phyloP scores from a whole-genome alignment of 2,888 invertebrate species.

The Andrena minutula region DNA sequence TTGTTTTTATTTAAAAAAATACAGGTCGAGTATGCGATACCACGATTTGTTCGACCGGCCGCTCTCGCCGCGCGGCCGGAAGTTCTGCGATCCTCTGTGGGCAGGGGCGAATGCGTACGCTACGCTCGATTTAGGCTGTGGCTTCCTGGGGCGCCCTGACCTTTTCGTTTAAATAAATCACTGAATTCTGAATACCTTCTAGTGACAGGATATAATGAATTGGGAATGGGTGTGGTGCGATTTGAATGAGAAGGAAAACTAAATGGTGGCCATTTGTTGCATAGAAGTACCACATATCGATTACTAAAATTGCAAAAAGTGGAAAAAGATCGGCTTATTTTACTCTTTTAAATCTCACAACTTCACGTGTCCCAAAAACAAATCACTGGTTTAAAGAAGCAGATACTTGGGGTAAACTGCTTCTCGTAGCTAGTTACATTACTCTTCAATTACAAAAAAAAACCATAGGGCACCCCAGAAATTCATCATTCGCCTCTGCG shows the following conservation, averaged over 20 bases:
- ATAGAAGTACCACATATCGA: no score
- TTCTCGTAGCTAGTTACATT: constrained; percentile 17
- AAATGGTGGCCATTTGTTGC: no score
- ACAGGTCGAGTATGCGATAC: constrained; percentile 51
- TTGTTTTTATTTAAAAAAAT: constrained; percentile 54
- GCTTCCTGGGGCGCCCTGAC: neutral
- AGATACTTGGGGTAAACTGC: neutral
- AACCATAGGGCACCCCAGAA: neutral
- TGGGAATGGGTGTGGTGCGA: neutral
- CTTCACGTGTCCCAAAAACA: no score
- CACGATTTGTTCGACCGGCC: constrained; percentile 30
- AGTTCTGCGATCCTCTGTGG: constrained; percentile 13
- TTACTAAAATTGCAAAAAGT: no score
- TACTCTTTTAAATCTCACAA: no score
- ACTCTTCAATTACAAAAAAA: neutral
- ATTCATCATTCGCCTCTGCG: constrained; percentile 43
- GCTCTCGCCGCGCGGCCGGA: constrained; percentile 24
- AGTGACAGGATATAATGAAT: neutral
- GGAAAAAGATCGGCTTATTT: no score
- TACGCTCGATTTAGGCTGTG: constrained; percentile 5
- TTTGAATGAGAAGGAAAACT: no score
- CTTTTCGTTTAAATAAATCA: neutral
- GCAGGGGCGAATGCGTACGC: constrained; percentile 39
- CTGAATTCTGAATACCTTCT: neutral
- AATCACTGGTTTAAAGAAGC: no score